These are phyloP conservation scores for Nerophis ophidion DNA, from an alignment of 2,113 vertebrate species.

Conservation along the genomic window DNA sequence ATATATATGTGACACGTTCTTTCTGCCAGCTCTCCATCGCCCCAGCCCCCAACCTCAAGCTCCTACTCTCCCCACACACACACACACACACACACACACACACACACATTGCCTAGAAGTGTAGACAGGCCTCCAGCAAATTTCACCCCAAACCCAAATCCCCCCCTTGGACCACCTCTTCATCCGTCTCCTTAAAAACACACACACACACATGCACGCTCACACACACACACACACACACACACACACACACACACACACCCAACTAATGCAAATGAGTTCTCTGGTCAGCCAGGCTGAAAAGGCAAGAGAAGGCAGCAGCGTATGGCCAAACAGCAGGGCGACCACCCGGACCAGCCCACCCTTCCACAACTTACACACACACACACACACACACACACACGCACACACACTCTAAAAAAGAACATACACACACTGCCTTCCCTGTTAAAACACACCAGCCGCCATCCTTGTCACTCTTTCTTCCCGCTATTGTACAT, in stretches of 20 bases:
- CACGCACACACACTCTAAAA: neutral
- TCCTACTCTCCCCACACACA: constrained; percentile 47
- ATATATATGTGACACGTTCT: constrained; percentile 78
- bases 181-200: constrained; percentile 3
- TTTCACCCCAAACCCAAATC: constrained; percentile 44
- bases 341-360: constrained; percentile 38
- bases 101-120: constrained; percentile 68
- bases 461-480: neutral
- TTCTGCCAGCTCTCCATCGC: constrained; percentile 70
- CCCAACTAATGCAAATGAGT: constrained; percentile 38
- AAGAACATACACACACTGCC: neutral
- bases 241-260: constrained; percentile 9
- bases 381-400: neutral
- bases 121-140: constrained; percentile 80
- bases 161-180: neutral
- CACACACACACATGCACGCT: constrained; percentile 8
- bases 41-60: constrained; percentile 44
- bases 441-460: neutral
- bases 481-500: neutral
- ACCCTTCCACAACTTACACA: constrained; percentile 34
- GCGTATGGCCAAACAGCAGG: constrained; percentile 75
- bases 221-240: constrained; percentile 17
- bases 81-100: constrained; percentile 32
- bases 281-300: constrained; percentile 75
- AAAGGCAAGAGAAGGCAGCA: constrained; percentile 74